Base-by-base conservation (phyloP, 1,140 invertebrate species). In the Augochlora pura region DNA sequence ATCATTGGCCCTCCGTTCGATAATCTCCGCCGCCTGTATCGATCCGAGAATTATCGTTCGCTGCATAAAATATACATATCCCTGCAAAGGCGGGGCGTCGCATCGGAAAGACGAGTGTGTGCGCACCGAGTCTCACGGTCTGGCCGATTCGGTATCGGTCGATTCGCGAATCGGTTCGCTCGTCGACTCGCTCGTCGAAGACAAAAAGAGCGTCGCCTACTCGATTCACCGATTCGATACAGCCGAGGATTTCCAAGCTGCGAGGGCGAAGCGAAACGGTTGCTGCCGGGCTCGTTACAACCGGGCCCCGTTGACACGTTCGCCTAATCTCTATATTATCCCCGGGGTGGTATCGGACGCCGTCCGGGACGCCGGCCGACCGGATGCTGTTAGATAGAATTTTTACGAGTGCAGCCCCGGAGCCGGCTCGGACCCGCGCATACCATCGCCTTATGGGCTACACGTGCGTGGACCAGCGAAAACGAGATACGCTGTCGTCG, bases 261-360 rank as follows among this genome's bases (percentile, higher is more conserved):
- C 38, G 52, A 59, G 57, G 73, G 69, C 68, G 68, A 72, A 63
- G 52, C 52, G 18, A 32, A 64, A 83, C 49, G 66, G 65, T 68
- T 63, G 49, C 64, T 52, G n/a, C 32, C 32, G 32, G 49, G 49
- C 60, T n/a, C 42, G 71, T 73, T 73, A 67, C 64, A 70, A 54
- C 60, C 60, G 54, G 82, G 63, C 32, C 75, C 32, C 75, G 69
- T 78, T 83, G 82, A 82, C 76, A 59, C 60, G 54, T 81, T 83
- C 81, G 76, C 77, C 88, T 90, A 90, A 90, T 90, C 88, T 89
- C 83, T 87, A 42, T 76, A 90, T 89, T 90, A 90, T 85, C 85
- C 89, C 79, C 70, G 65, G 81, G 86, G 88, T 88, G 75, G 77
- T 86, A 88, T 90, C 72, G 73, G 73, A n/a, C n/a, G 75, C 57